Conservation (phyloP, 2,797 vertebrate species). For the Meda fulgida region DNA sequence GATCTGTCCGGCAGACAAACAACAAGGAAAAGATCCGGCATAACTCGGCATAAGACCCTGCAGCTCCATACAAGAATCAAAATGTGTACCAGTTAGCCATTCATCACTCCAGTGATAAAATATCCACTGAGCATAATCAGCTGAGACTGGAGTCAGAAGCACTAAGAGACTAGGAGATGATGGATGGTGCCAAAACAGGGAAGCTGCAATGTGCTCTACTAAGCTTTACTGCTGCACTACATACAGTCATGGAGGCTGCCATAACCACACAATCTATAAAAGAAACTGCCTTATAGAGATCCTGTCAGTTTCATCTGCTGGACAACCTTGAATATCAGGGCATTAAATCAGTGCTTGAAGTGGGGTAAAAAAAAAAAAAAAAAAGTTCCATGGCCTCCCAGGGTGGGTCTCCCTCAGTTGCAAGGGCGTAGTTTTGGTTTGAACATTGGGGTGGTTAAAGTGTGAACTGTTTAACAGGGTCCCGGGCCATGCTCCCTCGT, state of each 20-base stretch:
- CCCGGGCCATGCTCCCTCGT: too few relatives aligned
- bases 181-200: slow-evolving; percentile 14
- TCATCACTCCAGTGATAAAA: slow-evolving; percentile 31
- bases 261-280: slow-evolving; percentile 27
- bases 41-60: slow-evolving; percentile 2
- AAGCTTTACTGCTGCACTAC: slow-evolving; percentile 37
- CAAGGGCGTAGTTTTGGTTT: too few relatives aligned
- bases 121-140: slow-evolving; percentile 29
- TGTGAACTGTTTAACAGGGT: too few relatives aligned
- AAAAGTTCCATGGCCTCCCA: too few relatives aligned
- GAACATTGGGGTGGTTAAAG: too few relatives aligned
- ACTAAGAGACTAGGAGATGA: slow-evolving; percentile 11
- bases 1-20: neutral
- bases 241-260: slow-evolving; percentile 29
- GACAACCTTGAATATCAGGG: slow-evolving; percentile 26
- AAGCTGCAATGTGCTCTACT: slow-evolving; percentile 21
- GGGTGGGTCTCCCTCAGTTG: too few relatives aligned
- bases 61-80: slow-evolving; percentile 24
- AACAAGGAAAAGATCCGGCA: neutral
- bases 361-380: too few relatives aligned
- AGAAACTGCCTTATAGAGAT: slow-evolving; percentile 4
- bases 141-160: slow-evolving; percentile 23
- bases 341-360: neutral
- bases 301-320: slow-evolving; percentile 29
- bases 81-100: neutral